Percentiles rank a stretch among this genome's conserved stretches.
phyloP scores from a whole-genome alignment of 92 coral and sea anemone species.

The Umimayanthus kanabou region DNA sequence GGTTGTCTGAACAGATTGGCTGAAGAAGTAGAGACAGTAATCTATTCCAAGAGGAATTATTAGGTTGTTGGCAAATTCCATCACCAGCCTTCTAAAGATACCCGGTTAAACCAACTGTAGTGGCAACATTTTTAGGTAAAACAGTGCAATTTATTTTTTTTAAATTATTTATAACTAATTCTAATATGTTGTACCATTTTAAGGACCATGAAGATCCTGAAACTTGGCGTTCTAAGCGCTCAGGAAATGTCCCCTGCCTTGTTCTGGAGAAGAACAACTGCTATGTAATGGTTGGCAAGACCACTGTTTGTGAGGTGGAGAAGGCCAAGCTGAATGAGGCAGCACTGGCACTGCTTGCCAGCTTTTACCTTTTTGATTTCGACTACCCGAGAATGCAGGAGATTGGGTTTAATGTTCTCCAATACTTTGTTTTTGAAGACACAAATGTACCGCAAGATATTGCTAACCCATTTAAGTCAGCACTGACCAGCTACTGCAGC shows the following conservation, averaged over 20 bases:
- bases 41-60: too few relatives aligned
- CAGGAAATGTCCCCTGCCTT: not conserved
- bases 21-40: too few relatives aligned
- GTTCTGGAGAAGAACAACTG: slow-evolving; percentile 1
- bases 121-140: too few relatives aligned
- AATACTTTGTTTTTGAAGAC: slow-evolving; percentile 15
- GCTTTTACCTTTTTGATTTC: slow-evolving; percentile 42
- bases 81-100: too few relatives aligned
- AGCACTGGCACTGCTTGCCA: slow-evolving; percentile 34
- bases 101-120: too few relatives aligned
- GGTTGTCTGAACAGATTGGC: too few relatives aligned
- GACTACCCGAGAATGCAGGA: slow-evolving; percentile 32
- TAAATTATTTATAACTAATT: too few relatives aligned
- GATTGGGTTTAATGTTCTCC: slow-evolving; percentile 35
- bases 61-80: too few relatives aligned
- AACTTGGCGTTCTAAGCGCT: too few relatives aligned
- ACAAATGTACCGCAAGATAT: slow-evolving; percentile 19
- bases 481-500: slow-evolving; percentile 26
- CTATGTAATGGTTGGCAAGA: not conserved
- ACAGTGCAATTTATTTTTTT: too few relatives aligned
- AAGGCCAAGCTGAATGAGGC: slow-evolving; percentile 27
- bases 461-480: not conserved
- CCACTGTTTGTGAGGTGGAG: slow-evolving; percentile 35
- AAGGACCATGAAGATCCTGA: too few relatives aligned
- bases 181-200: too few relatives aligned